A percentile compares a stretch with the other conserved stretches of the same genome.
Evolutionary conservation across 1,140 invertebrate species (phyloP).

Genomic region (Lethrus apterus): DNA sequence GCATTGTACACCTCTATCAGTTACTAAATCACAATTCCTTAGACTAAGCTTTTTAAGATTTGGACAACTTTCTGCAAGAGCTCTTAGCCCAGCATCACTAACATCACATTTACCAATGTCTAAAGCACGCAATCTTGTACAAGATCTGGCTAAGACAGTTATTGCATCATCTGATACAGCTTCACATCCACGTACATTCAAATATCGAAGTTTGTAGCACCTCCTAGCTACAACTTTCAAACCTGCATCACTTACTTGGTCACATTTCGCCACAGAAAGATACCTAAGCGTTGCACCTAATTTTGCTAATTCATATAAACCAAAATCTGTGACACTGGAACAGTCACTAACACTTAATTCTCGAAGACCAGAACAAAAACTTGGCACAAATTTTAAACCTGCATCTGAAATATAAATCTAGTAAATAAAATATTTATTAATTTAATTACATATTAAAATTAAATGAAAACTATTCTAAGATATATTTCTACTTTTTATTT

Average conservation of each 20-base stretch:
- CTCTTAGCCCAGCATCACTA: conserved; percentile 75
- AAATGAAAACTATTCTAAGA: too few species aligned
- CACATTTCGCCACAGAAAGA: conserved; percentile 84
- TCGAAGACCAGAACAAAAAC: conserved; percentile 72
- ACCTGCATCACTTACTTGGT: conserved; percentile 74
- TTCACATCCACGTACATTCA: conserved; percentile 86
- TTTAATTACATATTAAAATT: too few species aligned
- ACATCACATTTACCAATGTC: conserved; percentile 91
- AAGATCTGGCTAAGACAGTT: conserved; percentile 72
- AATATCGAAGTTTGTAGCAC: conserved; percentile 82
- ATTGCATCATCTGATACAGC: conserved; percentile 85
- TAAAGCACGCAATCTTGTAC: conserved; percentile 72
- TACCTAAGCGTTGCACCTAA: conserved; percentile 76
- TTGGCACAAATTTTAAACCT: conserved; percentile 73
- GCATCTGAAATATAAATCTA: conserved; percentile 49
- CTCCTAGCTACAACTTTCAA: conserved; percentile 78
- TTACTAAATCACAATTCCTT: conserved; percentile 82
- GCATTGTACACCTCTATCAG: conserved; percentile 76
- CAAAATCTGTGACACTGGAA: conserved; percentile 81
- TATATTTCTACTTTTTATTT: too few species aligned
- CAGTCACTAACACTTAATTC: conserved; percentile 90
- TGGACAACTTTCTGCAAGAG: conserved; percentile 79
- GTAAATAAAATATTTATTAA: too few species aligned
- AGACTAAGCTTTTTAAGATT: conserved; percentile 85
- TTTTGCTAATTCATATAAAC: conserved; percentile 81